Conservation (phyloP, 1,140 invertebrate genomes). For the Linepithema humile region DNA sequence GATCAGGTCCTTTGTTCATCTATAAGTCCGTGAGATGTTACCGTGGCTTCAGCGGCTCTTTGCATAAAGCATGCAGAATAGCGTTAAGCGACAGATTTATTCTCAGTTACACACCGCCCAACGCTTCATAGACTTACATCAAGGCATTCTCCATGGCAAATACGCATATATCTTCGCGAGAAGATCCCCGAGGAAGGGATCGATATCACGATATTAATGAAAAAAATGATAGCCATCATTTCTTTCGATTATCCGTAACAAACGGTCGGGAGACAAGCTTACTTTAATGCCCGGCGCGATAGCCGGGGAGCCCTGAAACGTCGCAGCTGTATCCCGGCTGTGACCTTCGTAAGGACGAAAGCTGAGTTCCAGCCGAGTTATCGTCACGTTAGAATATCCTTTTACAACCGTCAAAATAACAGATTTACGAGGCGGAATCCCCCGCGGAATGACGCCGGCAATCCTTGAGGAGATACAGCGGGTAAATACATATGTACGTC, state of each 20-base stretch:
- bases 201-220: background rate
- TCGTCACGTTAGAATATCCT: constrained; percentile 40
- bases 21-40: constrained; percentile 36
- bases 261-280: background rate
- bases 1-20: constrained; percentile 11
- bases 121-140: constrained; percentile 12
- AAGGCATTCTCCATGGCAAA: constrained; percentile 6
- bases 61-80: constrained; percentile 30
- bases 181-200: too few species aligned
- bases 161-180: background rate
- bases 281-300: background rate
- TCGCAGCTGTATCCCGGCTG: background rate
- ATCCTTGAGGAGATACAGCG: constrained; percentile 23
- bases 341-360: background rate
- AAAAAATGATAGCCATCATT: background rate
- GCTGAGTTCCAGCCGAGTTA: background rate
- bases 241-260: constrained; percentile 12
- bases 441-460: constrained; percentile 14
- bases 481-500: constrained; percentile 29
- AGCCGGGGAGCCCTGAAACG: background rate
- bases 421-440: constrained; percentile 57
- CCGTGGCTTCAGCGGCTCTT: constrained; percentile 15
- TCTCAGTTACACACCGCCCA: background rate
- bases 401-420: constrained; percentile 57
- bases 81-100: constrained; percentile 35